Evolutionary conservation across 30 jellyfish, hydroid and myxozoan genomes (phyloP).

Genomic region (Cassiopea andromeda): DNA sequence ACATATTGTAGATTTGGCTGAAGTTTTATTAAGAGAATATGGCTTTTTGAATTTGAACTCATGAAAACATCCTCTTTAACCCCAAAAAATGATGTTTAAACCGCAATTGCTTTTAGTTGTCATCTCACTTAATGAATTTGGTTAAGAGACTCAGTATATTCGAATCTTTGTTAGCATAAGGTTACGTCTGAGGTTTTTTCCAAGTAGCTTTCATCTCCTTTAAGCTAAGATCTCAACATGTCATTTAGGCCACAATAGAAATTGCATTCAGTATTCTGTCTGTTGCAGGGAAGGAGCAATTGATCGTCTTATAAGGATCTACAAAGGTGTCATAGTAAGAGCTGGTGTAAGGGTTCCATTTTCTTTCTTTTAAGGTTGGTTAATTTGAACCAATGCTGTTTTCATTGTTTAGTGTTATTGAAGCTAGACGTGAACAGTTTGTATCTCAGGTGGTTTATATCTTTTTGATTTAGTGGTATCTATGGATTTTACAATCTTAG

Average conservation of each 20-base stretch:
- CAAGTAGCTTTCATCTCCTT: too few species aligned
- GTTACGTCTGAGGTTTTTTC: too few species aligned
- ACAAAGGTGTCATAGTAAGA: slow-evolving; percentile 79
- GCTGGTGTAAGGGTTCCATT: slow-evolving; percentile 79
- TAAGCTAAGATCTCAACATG: too few species aligned
- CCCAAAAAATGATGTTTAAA: too few species aligned
- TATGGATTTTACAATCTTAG: neutral
- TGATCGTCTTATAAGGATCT: slow-evolving; percentile 83
- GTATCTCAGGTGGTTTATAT: neutral
- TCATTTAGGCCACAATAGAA: neutral
- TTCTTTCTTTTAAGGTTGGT: slow-evolving; percentile 29
- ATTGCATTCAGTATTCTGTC: neutral
- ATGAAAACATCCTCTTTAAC: too few species aligned
- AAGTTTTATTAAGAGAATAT: too few species aligned
- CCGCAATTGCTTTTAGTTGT: too few species aligned
- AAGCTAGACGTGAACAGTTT: neutral
- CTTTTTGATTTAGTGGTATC: neutral
- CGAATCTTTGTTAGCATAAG: too few species aligned
- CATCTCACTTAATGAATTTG: too few species aligned
- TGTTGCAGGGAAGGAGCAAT: slow-evolving; percentile 93
- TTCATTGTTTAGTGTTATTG: neutral
- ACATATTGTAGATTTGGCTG: too few species aligned
- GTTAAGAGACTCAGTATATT: too few species aligned
- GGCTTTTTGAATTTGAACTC: too few species aligned
- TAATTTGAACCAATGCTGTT: neutral